phyloP scores from a whole-genome alignment of 2,888 invertebrate species.

The Ennomos erosarius region DNA sequence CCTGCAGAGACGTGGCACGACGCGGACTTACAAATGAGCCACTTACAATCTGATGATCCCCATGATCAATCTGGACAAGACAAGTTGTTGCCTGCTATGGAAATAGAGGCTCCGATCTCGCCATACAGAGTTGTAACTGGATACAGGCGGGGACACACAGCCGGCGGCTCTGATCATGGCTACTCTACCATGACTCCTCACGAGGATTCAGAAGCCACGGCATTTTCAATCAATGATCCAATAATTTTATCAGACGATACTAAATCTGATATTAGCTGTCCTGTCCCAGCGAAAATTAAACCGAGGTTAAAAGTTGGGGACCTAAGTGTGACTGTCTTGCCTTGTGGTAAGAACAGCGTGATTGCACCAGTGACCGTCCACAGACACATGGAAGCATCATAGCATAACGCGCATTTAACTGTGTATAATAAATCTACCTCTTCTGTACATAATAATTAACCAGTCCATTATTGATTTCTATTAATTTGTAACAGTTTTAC shows the following conservation, averaged over 20 bases:
- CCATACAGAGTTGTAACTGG: slow-evolving; percentile 95
- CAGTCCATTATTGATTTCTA: slow-evolving; percentile 20
- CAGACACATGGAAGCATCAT: slow-evolving; percentile 93
- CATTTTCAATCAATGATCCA: slow-evolving; percentile 89
- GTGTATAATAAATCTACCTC: slow-evolving; percentile 61
- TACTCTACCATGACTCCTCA: slow-evolving; percentile 98
- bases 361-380: slow-evolving; percentile 96
- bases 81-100: slow-evolving; percentile 85
- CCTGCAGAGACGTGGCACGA: slow-evolving; percentile 82
- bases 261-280: slow-evolving; percentile 85
- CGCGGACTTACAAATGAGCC: slow-evolving; percentile 88
- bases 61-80: slow-evolving; percentile 88
- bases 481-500: slow-evolving; percentile 40
- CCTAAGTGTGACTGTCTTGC: slow-evolving; percentile 78
- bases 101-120: slow-evolving; percentile 90
- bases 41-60: slow-evolving; percentile 88
- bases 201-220: slow-evolving; percentile 94
- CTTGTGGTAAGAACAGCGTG: slow-evolving; percentile 86
- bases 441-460: slow-evolving; percentile 48
- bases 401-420: slow-evolving; percentile 70
- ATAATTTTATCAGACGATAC: slow-evolving; percentile 83
- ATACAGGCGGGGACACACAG: slow-evolving; percentile 90
- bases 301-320: slow-evolving; percentile 72
- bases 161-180: slow-evolving; percentile 96
- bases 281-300: slow-evolving; percentile 79